Conservation (phyloP, 2,888 invertebrate genomes). For the Saturnia japonica region DNA sequence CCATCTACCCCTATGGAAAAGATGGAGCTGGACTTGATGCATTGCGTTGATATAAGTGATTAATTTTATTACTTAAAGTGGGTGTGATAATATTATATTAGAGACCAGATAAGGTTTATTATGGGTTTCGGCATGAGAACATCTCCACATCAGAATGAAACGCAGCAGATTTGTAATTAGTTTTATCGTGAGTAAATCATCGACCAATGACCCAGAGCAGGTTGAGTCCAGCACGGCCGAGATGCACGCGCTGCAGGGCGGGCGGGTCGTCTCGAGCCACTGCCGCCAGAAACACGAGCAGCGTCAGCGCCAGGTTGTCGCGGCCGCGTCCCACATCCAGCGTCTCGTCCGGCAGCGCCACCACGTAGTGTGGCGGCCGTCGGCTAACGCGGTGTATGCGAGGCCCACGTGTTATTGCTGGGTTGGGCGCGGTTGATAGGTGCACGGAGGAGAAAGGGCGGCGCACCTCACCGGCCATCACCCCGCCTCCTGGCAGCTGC, state of each 20-base stretch:
- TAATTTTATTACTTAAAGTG: too few species aligned
- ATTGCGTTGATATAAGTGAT: too few species aligned
- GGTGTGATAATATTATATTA: too few species aligned
- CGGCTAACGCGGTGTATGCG: conserved; percentile 27
- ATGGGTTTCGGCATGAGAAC: too few species aligned
- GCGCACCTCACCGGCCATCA: conserved; percentile 65
- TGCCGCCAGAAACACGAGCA: conserved; percentile 89
- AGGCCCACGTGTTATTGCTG: conserved; percentile 82
- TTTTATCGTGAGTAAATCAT: conserved; percentile 31
- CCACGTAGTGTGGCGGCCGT: conserved; percentile 86
- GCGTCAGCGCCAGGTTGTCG: conserved; percentile 93
- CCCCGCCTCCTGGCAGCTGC: conserved; percentile 82
- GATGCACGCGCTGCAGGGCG: conserved; percentile 65
- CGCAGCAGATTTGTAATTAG: not conserved
- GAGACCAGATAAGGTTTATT: too few species aligned
- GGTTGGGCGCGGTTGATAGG: conserved; percentile 42
- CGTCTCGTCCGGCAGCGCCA: conserved; percentile 80
- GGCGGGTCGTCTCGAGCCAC: conserved; percentile 84
- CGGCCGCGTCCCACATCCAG: conserved; percentile 81
- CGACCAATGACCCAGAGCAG: conserved; percentile 90
- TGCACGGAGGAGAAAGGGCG: conserved; percentile 31
- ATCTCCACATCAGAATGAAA: not conserved
- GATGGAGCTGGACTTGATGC: too few species aligned
- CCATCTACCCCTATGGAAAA: too few species aligned
- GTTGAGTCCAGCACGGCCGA: conserved; percentile 83